Base-by-base conservation (phyloP, 2,888 invertebrate genomes). In the Hyalella azteca region DNA sequence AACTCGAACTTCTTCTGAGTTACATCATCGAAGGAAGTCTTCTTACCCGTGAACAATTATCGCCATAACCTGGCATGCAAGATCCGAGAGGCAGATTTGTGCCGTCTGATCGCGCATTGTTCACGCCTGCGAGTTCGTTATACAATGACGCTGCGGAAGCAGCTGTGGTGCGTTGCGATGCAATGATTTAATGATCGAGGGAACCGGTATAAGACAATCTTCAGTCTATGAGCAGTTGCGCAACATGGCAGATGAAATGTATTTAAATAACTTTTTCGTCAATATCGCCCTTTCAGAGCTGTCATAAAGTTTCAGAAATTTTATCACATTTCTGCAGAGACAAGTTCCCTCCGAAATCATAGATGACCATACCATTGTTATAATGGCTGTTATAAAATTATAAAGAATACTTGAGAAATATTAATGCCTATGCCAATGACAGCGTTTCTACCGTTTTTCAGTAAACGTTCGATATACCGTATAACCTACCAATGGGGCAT, bases 81-180 rank as follows among this genome's bases (percentile, higher is more conserved):
- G 54, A 26, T 26, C 4, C 22, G 54, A 54, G 26, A 3, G 3
- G 26, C 22, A 54, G 26, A 26, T 54, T 54, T 3, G 29, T 3
- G 54, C 54, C n/a, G 22, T 54, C 26, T 22, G 26, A 26, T 22
- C 54, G 11, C 7, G 26, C 54, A 54, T 54, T 54, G 54, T 54
- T 54, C 54, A 29, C 11, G 26, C 1, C 4, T 50, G 26, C 26
- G 26, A 54, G 26, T 54, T 22, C n/a, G 22, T 49, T 22, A 22
- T n/a, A 54, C 54, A 54, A 54, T 54, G 49, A 22, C 49, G 22
- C 19, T n/a, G 49, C 49, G 49, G 49, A 49, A 49, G 49, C 19
- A n/a, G 54, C 26, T 54, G 54, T 54, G 54, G 29, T 26, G 54
- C 22, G 54, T n/a, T 54, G 26, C 54, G 54, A 54, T 54, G 54